Conservation (phyloP, 2,113 vertebrate genomes). For the Amblyornis subalaris region DNA sequence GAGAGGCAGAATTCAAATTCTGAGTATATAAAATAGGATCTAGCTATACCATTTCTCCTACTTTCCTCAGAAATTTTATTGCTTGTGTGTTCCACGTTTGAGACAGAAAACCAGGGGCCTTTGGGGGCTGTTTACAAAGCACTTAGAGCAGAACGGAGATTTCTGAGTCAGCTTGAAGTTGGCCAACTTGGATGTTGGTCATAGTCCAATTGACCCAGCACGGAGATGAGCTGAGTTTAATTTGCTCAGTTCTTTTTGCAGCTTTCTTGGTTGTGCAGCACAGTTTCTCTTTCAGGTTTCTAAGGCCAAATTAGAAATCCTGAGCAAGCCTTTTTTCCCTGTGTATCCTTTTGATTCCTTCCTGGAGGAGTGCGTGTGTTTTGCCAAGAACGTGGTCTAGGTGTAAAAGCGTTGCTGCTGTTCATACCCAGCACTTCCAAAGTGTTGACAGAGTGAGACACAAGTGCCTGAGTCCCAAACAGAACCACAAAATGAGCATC, state of each 20-base stretch:
- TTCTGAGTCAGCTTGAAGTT: neutral
- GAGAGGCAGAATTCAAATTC: neutral
- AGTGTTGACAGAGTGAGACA: conserved; percentile 14
- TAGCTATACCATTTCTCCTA: neutral
- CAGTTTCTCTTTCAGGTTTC: neutral
- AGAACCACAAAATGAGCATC: conserved; percentile 20
- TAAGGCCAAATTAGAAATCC: neutral
- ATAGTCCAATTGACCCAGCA: neutral
- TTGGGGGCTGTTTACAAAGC: neutral
- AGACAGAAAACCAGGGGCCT: neutral
- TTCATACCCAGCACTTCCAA: neutral
- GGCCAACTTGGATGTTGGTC: neutral
- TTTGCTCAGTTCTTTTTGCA: neutral
- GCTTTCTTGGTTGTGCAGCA: neutral
- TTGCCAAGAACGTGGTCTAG: conserved; percentile 11
- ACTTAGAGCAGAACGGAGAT: neutral
- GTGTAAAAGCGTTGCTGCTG: conserved; percentile 28
- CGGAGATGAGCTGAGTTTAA: neutral
- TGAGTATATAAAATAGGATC: neutral
- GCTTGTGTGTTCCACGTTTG: neutral
- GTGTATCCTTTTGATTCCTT: neutral
- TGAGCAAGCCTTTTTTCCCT: neutral
- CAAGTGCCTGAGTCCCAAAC: neutral
- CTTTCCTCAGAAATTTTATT: neutral
- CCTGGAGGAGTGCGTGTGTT: neutral